A percentile compares a stretch with the other conserved stretches of the same genome.
Conservation (phyloP, 2,797 vertebrate genomes). For the Sebastes cheni region DNA sequence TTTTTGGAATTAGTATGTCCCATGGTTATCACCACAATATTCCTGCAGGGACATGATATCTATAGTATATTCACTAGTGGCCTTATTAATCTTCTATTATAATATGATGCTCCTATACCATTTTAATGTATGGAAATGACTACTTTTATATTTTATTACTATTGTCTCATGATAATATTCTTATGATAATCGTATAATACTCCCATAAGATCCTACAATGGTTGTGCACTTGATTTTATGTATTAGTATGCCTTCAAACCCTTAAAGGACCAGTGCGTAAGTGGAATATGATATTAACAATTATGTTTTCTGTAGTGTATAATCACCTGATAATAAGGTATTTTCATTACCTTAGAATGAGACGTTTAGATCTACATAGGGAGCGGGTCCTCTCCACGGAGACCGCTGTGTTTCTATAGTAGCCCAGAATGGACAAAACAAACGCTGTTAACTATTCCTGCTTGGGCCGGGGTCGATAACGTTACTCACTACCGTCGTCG, state of each 20-base stretch:
- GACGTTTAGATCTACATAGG: rapidly evolving
- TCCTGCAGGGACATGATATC: not conserved
- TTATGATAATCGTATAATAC: not conserved
- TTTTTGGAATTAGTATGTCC: not conserved
- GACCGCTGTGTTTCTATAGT: too few species aligned
- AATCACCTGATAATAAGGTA: too few species aligned
- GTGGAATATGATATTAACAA: too few species aligned
- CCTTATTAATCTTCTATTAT: not conserved
- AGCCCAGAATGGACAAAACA: too few species aligned
- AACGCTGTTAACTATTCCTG: too few species aligned
- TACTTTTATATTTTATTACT: not conserved
- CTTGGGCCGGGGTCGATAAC: too few species aligned
- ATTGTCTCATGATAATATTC: not conserved
- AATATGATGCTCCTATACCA: not conserved
- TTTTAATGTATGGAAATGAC: not conserved
- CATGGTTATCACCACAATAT: not conserved
- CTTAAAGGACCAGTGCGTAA: not conserved
- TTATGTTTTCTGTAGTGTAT: rapidly evolving
- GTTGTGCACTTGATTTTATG: not conserved
- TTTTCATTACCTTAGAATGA: too few species aligned
- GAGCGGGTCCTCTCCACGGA: too few species aligned
- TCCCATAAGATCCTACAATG: too few species aligned
- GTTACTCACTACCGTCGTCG: too few species aligned
- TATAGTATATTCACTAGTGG: not conserved
- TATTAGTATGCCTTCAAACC: not conserved